Evolutionary conservation across 2,888 invertebrate genomes (phyloP).

Genomic region (Ophonus ardosiacus): DNA sequence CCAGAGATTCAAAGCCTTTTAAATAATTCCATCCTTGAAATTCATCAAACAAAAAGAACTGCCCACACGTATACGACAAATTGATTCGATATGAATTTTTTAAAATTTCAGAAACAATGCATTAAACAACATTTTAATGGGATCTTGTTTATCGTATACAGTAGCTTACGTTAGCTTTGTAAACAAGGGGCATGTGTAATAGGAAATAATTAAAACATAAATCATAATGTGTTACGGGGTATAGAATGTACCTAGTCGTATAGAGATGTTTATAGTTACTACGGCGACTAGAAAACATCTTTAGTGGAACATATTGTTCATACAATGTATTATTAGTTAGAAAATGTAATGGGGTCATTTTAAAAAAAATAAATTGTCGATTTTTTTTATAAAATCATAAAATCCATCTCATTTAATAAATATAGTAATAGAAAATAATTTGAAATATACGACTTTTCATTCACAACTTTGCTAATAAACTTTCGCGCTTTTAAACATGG

Average conservation of each 20-base stretch:
- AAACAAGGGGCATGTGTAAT: background rate
- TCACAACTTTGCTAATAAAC: no score
- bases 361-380: no score
- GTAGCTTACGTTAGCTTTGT: background rate
- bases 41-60: conserved; percentile 3
- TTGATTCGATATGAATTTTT: background rate
- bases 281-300: background rate
- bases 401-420: no score
- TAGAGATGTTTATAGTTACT: background rate
- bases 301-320: no score
- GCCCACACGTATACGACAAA: background rate
- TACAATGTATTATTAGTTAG: no score
- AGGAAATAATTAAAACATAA: conserved; percentile 4
- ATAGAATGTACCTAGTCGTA: no score
- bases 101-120: background rate
- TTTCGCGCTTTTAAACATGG: no score
- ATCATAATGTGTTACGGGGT: no score
- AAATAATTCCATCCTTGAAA: conserved; percentile 10
- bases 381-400: no score
- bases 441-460: no score
- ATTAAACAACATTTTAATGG: conserved; percentile 22
- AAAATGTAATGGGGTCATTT: no score
- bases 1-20: background rate
- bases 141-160: background rate
- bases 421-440: no score